Base-by-base conservation (phyloP, 2,113 vertebrate species). In the Aegithalos caudatus region DNA sequence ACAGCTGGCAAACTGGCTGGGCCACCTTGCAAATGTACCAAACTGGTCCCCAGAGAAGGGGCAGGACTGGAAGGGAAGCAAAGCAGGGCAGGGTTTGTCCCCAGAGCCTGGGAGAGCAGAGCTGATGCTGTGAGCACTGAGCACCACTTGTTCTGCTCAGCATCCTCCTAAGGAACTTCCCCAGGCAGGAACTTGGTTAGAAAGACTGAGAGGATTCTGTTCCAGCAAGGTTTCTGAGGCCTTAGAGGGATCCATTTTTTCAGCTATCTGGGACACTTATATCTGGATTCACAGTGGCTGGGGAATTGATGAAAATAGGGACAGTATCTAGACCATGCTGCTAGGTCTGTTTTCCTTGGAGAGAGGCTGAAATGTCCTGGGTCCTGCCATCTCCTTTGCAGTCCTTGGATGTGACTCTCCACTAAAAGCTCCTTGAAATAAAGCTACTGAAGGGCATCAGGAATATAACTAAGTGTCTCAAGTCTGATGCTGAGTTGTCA, bases 261-360 rank as follows among this genome's bases (percentile, higher is more conserved):
- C 82, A 74, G 64, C 2, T 94, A 97, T 94, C 91, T 96, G 73
- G 95, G 96, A 94, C 96, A 90, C 17, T 94, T 96, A 97, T 95
- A 95, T 97, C 96, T 92, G 95, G 96, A 86, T 35, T 81, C n/a
- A 38, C 47, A 64, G 42, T 71, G 91, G 92, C 88, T 81, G 62
- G 95, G 92, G 93, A 96, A 92, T 96, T 90, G 92, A 93, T 93
- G 88, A 93, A 97, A 97, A 95, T 96, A 95, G 95, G 93, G 94
- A 62, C 80, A 83, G 51, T 96, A 95, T 93, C 93, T 96, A 96
- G 90, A 95, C 85, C 87, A 2, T 70, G 87, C 87, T 74, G 92
- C 92, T 88, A 94, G 92, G 81, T 96, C 88, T 96, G 76, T 83
- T 95, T 83, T 78, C 95, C 93, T 93, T 60, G 42, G 95, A 96